Percentiles rank a stretch among this genome's conserved stretches.
Evolutionary conservation across 2,797 vertebrate species (phyloP).

Genomic region (Tadarida brasiliensis): DNA sequence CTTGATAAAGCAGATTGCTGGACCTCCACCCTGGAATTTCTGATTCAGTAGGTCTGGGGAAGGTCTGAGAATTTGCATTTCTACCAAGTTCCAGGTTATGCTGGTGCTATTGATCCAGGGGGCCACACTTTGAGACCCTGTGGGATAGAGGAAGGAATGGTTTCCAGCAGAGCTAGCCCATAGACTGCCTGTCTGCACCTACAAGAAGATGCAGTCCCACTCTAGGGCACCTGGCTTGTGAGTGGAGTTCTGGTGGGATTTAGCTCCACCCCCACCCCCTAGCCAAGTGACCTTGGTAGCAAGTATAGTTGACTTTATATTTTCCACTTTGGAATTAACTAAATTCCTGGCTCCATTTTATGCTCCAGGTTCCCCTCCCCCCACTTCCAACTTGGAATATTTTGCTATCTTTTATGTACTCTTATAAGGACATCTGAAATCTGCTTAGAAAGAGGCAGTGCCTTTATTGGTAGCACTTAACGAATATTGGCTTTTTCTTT

Average conservation of each 20-base stretch:
- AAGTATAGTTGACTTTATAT: background rate
- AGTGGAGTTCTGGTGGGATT: background rate
- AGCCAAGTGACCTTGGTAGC: background rate
- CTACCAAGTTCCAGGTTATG: background rate
- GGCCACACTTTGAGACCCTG: background rate
- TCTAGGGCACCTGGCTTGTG: background rate
- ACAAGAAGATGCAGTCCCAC: background rate
- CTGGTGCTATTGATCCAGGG: background rate
- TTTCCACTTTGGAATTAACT: slow-evolving; percentile 10
- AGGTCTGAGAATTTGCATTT: background rate
- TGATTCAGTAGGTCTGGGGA: background rate
- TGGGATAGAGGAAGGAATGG: background rate
- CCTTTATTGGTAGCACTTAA: background rate
- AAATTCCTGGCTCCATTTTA: background rate
- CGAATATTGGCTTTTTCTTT: background rate
- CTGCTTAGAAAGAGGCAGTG: background rate
- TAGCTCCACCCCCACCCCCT: background rate
- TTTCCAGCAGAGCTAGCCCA: background rate
- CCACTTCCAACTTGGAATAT: background rate
- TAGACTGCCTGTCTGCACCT: background rate
- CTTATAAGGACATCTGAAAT: background rate
- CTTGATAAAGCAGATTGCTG: background rate
- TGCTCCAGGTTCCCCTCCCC: background rate
- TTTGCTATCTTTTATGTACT: background rate
- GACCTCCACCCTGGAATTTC: background rate